Conservation (phyloP, 2,888 invertebrate genomes). For the Didymodactylos carnosus region DNA sequence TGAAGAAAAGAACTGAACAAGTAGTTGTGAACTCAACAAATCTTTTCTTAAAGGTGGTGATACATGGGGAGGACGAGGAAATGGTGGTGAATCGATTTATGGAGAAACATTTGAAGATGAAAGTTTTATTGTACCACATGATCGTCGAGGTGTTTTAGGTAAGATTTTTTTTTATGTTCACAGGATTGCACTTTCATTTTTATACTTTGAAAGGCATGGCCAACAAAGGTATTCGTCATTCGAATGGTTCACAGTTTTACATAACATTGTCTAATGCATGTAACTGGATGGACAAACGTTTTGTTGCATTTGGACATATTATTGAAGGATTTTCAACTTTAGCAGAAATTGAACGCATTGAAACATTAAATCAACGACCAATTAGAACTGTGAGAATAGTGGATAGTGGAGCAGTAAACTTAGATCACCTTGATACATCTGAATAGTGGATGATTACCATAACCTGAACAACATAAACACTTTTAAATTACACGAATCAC, state of each 20-base stretch:
- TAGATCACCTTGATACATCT: slow-evolving; percentile 3
- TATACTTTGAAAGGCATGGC: slow-evolving; percentile 41
- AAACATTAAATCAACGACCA: slow-evolving; percentile 47
- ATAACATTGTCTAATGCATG: slow-evolving; percentile 45
- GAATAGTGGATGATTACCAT: too few relatives aligned
- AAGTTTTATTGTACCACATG: slow-evolving; percentile 47
- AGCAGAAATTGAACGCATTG: slow-evolving; percentile 43
- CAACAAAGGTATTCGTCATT: slow-evolving; percentile 46
- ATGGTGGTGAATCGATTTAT: slow-evolving; percentile 33
- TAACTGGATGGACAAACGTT: slow-evolving; percentile 40
- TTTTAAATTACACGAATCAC: too few relatives aligned
- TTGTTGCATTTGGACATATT: slow-evolving; percentile 53
- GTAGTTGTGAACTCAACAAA: background rate
- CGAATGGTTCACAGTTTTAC: slow-evolving; percentile 51
- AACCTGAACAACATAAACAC: too few relatives aligned
- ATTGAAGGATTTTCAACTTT: slow-evolving; percentile 47
- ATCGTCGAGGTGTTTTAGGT: slow-evolving; percentile 35
- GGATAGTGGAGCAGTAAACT: slow-evolving; percentile 23
- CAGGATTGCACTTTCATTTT: too few relatives aligned
- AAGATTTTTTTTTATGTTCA: background rate
- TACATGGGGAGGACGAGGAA: slow-evolving; percentile 29
- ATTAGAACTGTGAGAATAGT: slow-evolving; percentile 24
- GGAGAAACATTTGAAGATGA: slow-evolving; percentile 41
- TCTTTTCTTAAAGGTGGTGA: slow-evolving; percentile 21
- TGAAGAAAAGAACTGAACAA: slow-evolving; percentile 22